Conservation (phyloP, 2,888 invertebrate species). For the Emmelina monodactyla region DNA sequence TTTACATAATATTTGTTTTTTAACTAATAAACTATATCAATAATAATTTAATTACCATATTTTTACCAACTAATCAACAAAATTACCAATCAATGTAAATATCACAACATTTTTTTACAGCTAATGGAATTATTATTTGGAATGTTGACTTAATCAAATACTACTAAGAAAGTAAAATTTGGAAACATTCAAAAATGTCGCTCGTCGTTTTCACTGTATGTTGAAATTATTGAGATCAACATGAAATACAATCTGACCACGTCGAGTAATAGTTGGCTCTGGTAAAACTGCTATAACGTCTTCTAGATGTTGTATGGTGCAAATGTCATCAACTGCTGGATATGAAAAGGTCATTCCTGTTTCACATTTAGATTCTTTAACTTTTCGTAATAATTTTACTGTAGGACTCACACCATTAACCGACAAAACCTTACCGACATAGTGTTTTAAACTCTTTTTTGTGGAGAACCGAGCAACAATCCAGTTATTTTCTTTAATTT, state of each 20-base stretch:
- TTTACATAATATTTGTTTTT: neutral
- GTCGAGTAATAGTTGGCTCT: neutral
- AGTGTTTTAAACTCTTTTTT: constrained; percentile 2
- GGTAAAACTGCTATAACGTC: constrained; percentile 2
- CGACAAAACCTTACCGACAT: constrained; percentile 2
- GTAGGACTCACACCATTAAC: constrained; percentile 1
- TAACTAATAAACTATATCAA: neutral
- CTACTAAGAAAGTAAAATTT: neutral
- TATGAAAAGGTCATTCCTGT: constrained; percentile 3
- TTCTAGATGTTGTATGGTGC: constrained; percentile 1
- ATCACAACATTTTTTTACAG: neutral
- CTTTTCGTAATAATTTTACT: constrained; percentile 2
- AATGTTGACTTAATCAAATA: neutral
- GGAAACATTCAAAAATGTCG: neutral
- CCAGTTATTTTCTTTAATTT: constrained; percentile 2
- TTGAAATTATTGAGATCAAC: neutral
- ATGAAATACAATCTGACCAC: neutral
- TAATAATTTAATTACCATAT: neutral
- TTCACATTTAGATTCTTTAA: constrained; percentile 4
- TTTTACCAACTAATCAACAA: neutral
- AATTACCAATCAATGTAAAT: neutral
- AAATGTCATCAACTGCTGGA: constrained; percentile 2
- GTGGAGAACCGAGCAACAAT: constrained; percentile 3
- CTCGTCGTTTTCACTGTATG: neutral
- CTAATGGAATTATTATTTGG: neutral